Conservation (phyloP, 2,113 vertebrate species). For the Phalacrocorax aristotelis region DNA sequence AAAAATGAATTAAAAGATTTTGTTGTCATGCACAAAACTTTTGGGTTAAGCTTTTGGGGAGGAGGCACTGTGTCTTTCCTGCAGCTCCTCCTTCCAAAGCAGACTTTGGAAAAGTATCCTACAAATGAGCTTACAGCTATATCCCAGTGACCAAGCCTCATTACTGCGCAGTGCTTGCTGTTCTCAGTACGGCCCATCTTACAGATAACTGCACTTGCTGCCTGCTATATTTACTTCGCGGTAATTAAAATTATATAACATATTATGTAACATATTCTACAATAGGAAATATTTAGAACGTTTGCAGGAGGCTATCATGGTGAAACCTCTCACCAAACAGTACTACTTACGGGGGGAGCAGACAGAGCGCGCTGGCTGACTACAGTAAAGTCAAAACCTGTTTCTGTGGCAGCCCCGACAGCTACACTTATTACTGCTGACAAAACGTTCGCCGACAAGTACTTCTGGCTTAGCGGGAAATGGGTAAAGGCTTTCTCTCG, state of each 20-base stretch:
- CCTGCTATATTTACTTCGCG: not conserved
- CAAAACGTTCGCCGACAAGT: not conserved
- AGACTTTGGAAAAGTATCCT: not conserved
- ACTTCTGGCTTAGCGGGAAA: not conserved
- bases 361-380: rapidly evolving
- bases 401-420: not conserved
- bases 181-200: not conserved
- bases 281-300: not conserved
- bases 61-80: not conserved
- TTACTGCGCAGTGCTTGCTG: not conserved
- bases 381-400: not conserved
- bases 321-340: not conserved
- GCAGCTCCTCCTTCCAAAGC: not conserved
- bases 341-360: too few relatives aligned
- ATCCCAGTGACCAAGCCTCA: not conserved
- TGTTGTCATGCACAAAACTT: not conserved
- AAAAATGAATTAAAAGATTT: not conserved
- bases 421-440: not conserved
- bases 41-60: not conserved
- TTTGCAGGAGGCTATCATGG: not conserved
- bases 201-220: not conserved
- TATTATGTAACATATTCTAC: constrained; percentile 17
- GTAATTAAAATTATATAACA: constrained; percentile 57
- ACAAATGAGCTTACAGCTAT: not conserved
- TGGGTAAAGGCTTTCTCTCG: not conserved